phyloP scores from a whole-genome alignment of 2,888 invertebrate species.

The Stictocephala bisonia region DNA sequence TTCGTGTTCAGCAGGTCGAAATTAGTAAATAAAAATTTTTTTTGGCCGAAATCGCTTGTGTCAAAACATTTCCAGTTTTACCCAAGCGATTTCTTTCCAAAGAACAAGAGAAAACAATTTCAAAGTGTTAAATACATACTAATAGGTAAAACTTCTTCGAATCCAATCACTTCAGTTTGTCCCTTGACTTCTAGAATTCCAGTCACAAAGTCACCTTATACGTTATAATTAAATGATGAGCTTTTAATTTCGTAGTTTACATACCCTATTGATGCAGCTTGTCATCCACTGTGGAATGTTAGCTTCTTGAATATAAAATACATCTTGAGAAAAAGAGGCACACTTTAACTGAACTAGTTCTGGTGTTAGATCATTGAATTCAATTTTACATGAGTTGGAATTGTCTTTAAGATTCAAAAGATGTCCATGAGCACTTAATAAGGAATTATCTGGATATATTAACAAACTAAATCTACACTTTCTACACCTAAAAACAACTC shows the following conservation, averaged over 20 bases:
- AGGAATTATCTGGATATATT: constrained; percentile 34
- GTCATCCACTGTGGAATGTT: constrained; percentile 31
- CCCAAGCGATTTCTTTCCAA: too few relatives aligned
- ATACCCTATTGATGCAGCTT: constrained; percentile 18
- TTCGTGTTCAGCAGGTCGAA: too few relatives aligned
- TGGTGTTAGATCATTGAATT: constrained; percentile 33
- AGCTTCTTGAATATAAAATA: constrained; percentile 33
- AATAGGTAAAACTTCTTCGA: too few relatives aligned
- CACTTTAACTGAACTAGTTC: background rate
- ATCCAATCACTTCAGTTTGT: too few relatives aligned
- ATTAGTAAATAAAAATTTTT: too few relatives aligned
- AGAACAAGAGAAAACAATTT: too few relatives aligned
- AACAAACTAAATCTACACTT: constrained; percentile 55
- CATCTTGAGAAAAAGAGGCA: constrained; percentile 25
- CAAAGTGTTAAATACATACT: too few relatives aligned
- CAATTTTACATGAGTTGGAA: constrained; percentile 45
- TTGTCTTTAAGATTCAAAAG: constrained; percentile 44
- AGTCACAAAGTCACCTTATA: too few relatives aligned
- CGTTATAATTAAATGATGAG: too few relatives aligned
- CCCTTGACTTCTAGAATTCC: too few relatives aligned
- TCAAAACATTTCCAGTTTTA: too few relatives aligned
- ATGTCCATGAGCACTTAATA: constrained; percentile 53
- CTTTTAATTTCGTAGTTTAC: background rate
- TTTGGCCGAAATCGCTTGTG: too few relatives aligned
- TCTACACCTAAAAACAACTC: constrained; percentile 55